phyloP scores from a whole-genome alignment of 1,140 invertebrate species.

The Neomicropteryx cornuta region DNA sequence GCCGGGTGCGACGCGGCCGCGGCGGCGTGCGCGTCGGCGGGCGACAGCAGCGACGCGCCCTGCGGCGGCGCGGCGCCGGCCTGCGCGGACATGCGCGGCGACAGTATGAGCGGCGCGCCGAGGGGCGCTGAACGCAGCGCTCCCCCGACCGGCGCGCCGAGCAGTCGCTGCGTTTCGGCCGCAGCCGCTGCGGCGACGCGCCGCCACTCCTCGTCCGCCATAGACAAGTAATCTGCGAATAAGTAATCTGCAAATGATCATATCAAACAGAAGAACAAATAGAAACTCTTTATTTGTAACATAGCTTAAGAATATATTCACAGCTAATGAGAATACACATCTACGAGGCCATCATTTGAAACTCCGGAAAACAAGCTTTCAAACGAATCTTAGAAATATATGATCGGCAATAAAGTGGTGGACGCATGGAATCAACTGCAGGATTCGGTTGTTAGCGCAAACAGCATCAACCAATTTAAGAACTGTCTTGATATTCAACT shows the following conservation, averaged over 20 bases:
- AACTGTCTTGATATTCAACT: too few relatives aligned
- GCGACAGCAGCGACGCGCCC: constrained; percentile 56
- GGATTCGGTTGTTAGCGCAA: too few relatives aligned
- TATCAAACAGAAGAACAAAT: constrained; percentile 21
- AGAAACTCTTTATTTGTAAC: constrained; percentile 22
- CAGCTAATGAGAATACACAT: too few relatives aligned
- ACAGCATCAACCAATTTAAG: too few relatives aligned
- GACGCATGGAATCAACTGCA: too few relatives aligned
- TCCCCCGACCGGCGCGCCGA: constrained; percentile 46
- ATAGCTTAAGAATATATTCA: constrained; percentile 7
- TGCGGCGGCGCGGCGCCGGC: constrained; percentile 64
- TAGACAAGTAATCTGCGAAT: constrained; percentile 39
- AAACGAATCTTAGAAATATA: too few relatives aligned
- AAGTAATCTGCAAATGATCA: background rate
- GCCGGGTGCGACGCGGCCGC: constrained; percentile 44
- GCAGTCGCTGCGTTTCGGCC: constrained; percentile 62
- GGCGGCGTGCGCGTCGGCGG: constrained; percentile 42
- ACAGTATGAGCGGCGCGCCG: constrained; percentile 78
- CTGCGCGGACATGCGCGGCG: constrained; percentile 67
- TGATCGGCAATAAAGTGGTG: too few relatives aligned
- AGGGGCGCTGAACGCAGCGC: constrained; percentile 52
- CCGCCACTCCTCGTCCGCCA: constrained; percentile 68
- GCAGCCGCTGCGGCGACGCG: constrained; percentile 57
- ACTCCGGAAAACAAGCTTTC: too few relatives aligned
- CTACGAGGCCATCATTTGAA: too few relatives aligned